Conservation (phyloP, 2,797 vertebrate genomes). For the Choloepus didactylus region DNA sequence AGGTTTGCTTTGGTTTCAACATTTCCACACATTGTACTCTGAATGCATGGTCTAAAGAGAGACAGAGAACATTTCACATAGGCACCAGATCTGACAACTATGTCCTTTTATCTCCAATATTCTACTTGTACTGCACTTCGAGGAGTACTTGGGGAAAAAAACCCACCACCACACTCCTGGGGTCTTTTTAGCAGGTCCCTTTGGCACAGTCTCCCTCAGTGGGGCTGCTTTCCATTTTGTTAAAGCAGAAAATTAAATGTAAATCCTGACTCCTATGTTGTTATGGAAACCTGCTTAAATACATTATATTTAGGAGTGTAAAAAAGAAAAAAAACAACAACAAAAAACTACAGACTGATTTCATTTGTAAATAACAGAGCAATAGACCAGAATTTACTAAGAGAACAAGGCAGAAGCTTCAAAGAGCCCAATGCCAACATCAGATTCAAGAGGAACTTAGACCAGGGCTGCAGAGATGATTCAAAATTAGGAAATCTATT, state of each 20-base stretch:
- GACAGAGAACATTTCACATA: neutral
- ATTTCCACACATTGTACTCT: neutral
- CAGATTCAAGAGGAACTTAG: neutral
- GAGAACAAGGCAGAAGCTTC: neutral
- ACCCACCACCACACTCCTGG: neutral
- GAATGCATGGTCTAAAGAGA: neutral
- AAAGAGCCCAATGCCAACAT: neutral
- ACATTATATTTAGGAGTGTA: neutral
- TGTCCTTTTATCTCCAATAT: no score
- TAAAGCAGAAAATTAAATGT: neutral
- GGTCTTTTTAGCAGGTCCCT: neutral
- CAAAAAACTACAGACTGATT: neutral
- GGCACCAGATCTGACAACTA: neutral
- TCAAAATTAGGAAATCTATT: neutral
- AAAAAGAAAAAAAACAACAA: no score
- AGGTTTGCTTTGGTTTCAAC: neutral
- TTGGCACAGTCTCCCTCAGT: neutral
- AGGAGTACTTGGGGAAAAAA: neutral
- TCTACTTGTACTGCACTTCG: neutral
- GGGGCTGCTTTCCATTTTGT: neutral
- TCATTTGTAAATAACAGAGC: neutral
- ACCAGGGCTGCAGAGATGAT: neutral
- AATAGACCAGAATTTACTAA: neutral
- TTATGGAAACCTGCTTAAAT: conserved; percentile 35
- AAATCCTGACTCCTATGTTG: conserved; percentile 2